Percentiles rank a stretch among this genome's conserved stretches.
Evolutionary conservation across 1,140 invertebrate genomes (phyloP).

Genomic region (Drosophila equinoxialis): DNA sequence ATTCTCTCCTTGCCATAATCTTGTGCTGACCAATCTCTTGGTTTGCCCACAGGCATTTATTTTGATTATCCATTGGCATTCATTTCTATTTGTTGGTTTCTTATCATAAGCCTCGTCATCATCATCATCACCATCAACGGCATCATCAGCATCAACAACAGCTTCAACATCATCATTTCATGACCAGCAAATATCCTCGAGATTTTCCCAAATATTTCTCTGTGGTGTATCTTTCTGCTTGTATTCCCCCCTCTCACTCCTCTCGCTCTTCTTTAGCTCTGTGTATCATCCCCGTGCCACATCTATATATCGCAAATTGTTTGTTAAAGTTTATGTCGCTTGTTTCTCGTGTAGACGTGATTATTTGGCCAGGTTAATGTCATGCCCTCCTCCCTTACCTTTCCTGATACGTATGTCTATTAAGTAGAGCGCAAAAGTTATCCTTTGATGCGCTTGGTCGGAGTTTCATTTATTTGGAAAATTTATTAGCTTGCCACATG

Average conservation of each 20-base stretch:
- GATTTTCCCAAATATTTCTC: constrained; percentile 25
- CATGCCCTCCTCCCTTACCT: not conserved
- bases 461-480: constrained; percentile 38
- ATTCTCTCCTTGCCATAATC: constrained; percentile 17
- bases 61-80: constrained; percentile 81
- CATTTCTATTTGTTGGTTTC: constrained; percentile 77
- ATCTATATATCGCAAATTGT: constrained; percentile 18
- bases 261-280: not conserved
- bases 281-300: no score
- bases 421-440: constrained; percentile 59
- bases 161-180: constrained; percentile 18
- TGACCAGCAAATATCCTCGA: constrained; percentile 49
- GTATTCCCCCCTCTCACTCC: not conserved
- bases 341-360: constrained; percentile 51
- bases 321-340: constrained; percentile 43
- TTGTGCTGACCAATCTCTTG: not conserved
- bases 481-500: constrained; percentile 67
- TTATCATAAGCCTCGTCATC: constrained; percentile 65
- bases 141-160: not conserved
- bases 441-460: constrained; percentile 63
- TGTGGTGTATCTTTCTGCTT: constrained; percentile 2
- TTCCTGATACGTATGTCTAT: constrained; percentile 1
- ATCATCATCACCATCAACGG: constrained; percentile 20
- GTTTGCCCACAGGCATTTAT: constrained; percentile 61
- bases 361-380: constrained; percentile 67